These are phyloP conservation scores for Todiramphus chloris DNA, from an alignment of 2,113 vertebrate genomes.

Conservation along the genomic window DNA sequence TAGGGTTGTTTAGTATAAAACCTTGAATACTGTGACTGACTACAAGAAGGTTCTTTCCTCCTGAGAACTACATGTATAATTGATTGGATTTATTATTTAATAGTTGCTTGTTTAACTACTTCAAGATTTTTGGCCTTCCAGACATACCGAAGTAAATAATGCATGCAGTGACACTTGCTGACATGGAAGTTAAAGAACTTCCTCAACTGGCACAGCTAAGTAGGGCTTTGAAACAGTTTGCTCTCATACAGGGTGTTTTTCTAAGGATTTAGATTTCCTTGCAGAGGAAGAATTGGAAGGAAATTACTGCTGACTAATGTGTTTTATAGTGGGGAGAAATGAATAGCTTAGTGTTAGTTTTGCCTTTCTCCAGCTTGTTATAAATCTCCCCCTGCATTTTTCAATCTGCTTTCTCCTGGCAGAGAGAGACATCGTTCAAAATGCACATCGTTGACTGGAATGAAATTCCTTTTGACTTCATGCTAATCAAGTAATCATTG, in stretches of 20 bases:
- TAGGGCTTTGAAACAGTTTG: background rate
- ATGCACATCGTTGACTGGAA: background rate
- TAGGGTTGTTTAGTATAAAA: background rate
- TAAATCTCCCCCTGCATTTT: background rate
- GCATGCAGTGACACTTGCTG: background rate
- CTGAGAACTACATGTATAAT: background rate
- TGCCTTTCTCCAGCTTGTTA: background rate
- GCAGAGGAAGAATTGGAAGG: background rate
- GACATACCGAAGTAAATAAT: background rate
- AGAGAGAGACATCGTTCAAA: background rate
- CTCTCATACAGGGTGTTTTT: background rate
- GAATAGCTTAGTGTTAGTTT: background rate
- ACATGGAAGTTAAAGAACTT: background rate
- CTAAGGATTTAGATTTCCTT: background rate
- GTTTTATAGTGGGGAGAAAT: background rate
- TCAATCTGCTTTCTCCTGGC: background rate
- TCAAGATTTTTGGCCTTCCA: background rate
- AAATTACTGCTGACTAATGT: background rate
- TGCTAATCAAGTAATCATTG: background rate
- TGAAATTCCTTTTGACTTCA: background rate
- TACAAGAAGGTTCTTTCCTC: background rate
- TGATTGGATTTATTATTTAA: background rate
- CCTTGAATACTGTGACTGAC: background rate
- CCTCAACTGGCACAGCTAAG: background rate
- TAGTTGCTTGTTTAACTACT: background rate